Percentiles rank a stretch among this genome's conserved stretches.
phyloP scores from a whole-genome alignment of 2,888 invertebrate genomes.

The Eumerus sabulonum region DNA sequence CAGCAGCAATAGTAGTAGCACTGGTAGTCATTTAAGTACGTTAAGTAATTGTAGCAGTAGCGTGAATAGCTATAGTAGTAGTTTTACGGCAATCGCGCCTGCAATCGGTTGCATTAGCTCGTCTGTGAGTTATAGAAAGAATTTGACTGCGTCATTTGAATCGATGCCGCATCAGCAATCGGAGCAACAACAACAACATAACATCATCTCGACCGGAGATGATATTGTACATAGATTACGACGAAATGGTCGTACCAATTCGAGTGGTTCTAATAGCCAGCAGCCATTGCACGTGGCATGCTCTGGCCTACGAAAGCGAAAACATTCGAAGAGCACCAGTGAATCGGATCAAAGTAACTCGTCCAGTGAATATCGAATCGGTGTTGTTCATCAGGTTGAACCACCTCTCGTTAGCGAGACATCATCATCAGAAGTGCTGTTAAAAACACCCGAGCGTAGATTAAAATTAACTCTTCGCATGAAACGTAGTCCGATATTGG shows the following conservation, averaged over 20 bases:
- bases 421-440: constrained; percentile 71
- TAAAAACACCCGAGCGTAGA: constrained; percentile 79
- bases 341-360: constrained; percentile 56
- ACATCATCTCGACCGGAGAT: neutral
- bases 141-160: constrained; percentile 76
- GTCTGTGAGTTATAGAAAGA: constrained; percentile 75
- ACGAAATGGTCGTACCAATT: constrained; percentile 46
- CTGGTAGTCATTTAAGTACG: constrained; percentile 71
- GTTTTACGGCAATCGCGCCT: constrained; percentile 45
- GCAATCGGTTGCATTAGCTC: constrained; percentile 59
- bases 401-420: constrained; percentile 16
- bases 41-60: constrained; percentile 72
- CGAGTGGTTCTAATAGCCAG: constrained; percentile 15
- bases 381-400: constrained; percentile 13
- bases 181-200: constrained; percentile 27
- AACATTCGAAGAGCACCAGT: constrained; percentile 62
- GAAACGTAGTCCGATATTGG: constrained; percentile 91
- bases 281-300: constrained; percentile 9
- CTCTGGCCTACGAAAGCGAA: constrained; percentile 43
- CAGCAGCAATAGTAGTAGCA: constrained; percentile 70
- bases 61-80: constrained; percentile 69
- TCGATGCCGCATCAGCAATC: constrained; percentile 61
- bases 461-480: constrained; percentile 90
- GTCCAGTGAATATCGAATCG: constrained; percentile 38
- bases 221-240: constrained; percentile 47